These are phyloP conservation scores for Orthonychiurus folsomi DNA, from an alignment of 2,888 invertebrate species.

Conservation along the genomic window DNA sequence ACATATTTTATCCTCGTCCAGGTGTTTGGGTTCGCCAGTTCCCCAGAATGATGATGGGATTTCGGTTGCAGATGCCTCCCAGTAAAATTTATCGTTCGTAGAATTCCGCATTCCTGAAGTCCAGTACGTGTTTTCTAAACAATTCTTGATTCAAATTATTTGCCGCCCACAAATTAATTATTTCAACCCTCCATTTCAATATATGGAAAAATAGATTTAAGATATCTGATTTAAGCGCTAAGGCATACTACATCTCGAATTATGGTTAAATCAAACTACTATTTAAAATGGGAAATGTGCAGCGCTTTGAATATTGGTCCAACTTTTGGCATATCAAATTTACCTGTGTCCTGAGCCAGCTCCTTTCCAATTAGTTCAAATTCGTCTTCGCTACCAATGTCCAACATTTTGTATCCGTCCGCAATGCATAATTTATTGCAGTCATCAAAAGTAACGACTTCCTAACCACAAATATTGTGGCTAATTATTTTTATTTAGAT, in stretches of 20 bases:
- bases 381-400: background rate
- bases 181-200: too few relatives aligned
- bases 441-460: background rate
- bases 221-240: too few relatives aligned
- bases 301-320: too few relatives aligned
- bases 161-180: too few relatives aligned
- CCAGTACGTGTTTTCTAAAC: background rate
- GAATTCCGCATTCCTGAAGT: background rate
- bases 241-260: background rate
- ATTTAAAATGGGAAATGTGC: too few relatives aligned
- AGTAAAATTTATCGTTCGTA: background rate
- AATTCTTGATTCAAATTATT: background rate
- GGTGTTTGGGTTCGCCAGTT: background rate
- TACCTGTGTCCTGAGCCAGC: background rate
- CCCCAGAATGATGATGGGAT: background rate
- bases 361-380: background rate
- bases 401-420: background rate
- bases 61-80: background rate
- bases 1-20: background rate
- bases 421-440: background rate
- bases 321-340: too few relatives aligned
- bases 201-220: too few relatives aligned
- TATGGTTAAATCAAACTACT: too few relatives aligned
- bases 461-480: background rate
- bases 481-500: background rate